These are phyloP conservation scores for Brevimyrus niger DNA, from an alignment of 2,113 vertebrate species.

Conservation along the genomic window DNA sequence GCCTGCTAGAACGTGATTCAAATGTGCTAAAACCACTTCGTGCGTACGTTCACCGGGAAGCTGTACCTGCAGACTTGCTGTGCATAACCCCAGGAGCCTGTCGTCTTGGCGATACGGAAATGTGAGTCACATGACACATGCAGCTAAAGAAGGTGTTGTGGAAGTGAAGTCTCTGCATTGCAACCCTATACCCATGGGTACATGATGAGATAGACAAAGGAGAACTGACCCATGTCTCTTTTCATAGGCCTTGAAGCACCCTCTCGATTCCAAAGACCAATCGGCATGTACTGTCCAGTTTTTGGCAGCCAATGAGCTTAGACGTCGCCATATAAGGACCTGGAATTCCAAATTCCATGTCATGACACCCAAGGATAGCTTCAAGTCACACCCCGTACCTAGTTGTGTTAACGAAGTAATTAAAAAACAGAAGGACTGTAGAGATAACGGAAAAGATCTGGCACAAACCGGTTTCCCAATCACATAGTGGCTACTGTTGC, in stretches of 20 bases:
- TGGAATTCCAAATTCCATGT: neutral
- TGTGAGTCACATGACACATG: neutral
- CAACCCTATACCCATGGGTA: neutral
- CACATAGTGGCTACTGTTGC: neutral
- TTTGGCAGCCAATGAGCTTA: neutral
- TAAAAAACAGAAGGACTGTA: neutral
- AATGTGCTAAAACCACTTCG: neutral
- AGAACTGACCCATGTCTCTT: neutral
- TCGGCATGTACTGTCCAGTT: neutral
- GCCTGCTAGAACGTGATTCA: neutral
- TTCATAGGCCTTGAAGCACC: neutral
- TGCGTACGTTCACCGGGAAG: neutral
- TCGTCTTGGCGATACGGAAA: neutral
- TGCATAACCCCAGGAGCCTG: neutral
- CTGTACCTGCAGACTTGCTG: neutral
- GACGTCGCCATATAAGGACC: neutral
- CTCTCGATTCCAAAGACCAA: neutral
- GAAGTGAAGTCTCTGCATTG: neutral
- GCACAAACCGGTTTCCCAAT: neutral
- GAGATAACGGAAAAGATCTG: neutral
- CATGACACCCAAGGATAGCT: neutral
- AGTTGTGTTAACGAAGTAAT: neutral
- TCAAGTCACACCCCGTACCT: neutral
- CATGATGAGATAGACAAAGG: neutral
- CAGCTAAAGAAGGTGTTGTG: neutral